phyloP scores from a whole-genome alignment of 2,113 vertebrate species.

The Eclectus roratus region DNA sequence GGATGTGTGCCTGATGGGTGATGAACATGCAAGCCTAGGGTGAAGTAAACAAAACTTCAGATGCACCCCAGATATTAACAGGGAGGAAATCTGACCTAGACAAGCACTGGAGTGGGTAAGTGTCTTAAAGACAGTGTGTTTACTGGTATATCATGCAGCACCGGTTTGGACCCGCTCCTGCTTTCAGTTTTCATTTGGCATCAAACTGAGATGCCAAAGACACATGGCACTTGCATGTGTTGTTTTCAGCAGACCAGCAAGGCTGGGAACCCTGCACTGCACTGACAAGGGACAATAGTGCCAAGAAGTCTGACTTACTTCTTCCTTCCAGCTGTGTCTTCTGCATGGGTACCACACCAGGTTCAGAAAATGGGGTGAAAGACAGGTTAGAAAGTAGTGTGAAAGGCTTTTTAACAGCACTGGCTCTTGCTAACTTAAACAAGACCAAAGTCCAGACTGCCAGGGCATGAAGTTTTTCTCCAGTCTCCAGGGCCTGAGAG shows the following conservation, averaged over 20 bases:
- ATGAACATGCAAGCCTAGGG: not conserved
- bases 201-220: not conserved
- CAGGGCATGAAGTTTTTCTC: not conserved
- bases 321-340: not conserved
- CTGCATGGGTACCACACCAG: not conserved
- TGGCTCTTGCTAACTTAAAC: not conserved
- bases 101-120: not conserved
- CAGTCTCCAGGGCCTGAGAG: not conserved
- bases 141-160: not conserved
- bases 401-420: not conserved
- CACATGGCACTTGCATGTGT: fast-evolving
- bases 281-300: not conserved
- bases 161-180: not conserved
- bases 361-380: not conserved
- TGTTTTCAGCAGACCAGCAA: not conserved
- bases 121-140: not conserved
- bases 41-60: not conserved
- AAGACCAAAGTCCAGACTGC: not conserved
- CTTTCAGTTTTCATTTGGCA: not conserved
- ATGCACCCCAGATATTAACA: not conserved
- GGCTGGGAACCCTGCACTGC: not conserved
- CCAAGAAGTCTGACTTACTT: not conserved
- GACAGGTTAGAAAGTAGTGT: not conserved
- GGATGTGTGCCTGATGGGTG: not conserved
- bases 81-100: not conserved